Percentiles rank a stretch among this genome's conserved stretches.
Evolutionary conservation across 2,888 invertebrate species (phyloP).

Genomic region (Dorcus hopei): DNA sequence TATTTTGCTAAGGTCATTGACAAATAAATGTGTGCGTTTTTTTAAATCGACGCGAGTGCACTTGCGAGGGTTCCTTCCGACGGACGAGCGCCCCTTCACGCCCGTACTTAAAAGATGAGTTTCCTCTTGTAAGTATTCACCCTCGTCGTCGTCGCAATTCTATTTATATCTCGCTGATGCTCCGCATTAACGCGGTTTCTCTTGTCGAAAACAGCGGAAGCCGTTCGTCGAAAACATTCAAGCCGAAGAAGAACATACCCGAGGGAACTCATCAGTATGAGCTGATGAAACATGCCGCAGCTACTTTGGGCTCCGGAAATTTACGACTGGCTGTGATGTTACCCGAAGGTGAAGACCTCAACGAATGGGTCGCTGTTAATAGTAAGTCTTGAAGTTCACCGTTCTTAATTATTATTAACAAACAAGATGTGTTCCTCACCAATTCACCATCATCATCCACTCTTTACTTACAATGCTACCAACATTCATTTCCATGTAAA

Average conservation of each 20-base stretch:
- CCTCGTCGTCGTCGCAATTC: constrained; percentile 10
- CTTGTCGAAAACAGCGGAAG: constrained; percentile 60
- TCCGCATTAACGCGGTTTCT: not conserved
- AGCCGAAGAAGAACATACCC: constrained; percentile 98
- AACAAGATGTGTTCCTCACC: not conserved
- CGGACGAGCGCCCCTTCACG: constrained; percentile 4
- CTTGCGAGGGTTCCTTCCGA: too few species aligned
- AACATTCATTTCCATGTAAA: not conserved
- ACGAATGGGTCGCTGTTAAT: constrained; percentile 99
- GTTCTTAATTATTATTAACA: not conserved
- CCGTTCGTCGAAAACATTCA: constrained; percentile 95
- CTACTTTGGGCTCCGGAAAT: constrained; percentile 96
- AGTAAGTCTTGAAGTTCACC: constrained; percentile 63
- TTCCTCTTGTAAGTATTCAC: constrained; percentile 61
- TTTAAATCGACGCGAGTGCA: not conserved
- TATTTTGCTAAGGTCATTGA: constrained; percentile 38
- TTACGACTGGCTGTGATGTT: constrained; percentile 92
- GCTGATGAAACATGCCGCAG: constrained; percentile 98
- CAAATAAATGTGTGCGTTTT: constrained; percentile 27
- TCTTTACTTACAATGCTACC: not conserved
- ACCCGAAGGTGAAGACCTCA: constrained; percentile 98
- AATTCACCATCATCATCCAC: not conserved
- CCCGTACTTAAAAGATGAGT: constrained; percentile 52
- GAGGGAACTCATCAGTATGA: constrained; percentile 99
- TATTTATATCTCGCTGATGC: constrained; percentile 24